Evolutionary conservation across 2,797 vertebrate species (phyloP).

Genomic region (Sphaeramia orbicularis): DNA sequence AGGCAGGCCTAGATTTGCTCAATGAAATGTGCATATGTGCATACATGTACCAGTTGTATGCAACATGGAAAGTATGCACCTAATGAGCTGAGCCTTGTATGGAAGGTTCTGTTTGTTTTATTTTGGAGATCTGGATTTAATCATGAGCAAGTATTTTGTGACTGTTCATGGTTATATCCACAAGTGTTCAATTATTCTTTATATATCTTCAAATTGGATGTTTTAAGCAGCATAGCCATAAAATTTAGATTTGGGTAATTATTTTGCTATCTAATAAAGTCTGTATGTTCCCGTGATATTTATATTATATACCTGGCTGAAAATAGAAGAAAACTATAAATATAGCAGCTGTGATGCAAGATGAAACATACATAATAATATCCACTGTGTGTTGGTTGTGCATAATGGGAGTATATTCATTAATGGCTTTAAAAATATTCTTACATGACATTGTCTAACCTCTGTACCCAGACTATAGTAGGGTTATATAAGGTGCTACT

Average conservation of each 20-base stretch:
- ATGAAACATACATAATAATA: background rate
- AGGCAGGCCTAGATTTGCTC: constrained; percentile 2
- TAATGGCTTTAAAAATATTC: background rate
- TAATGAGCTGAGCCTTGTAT: too few species aligned
- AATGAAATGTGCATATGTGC: background rate
- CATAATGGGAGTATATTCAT: too few species aligned
- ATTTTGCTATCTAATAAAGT: background rate
- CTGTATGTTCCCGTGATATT: background rate
- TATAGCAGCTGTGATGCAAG: background rate
- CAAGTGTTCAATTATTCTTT: too few species aligned
- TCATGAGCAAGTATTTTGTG: too few species aligned
- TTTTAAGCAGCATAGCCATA: too few species aligned
- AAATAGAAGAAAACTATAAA: background rate
- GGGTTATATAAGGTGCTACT: constrained; percentile 39
- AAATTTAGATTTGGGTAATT: too few species aligned
- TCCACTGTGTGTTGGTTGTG: background rate
- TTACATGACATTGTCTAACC: background rate
- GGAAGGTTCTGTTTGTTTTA: too few species aligned
- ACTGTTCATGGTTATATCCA: too few species aligned
- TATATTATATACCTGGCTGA: background rate
- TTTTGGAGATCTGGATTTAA: too few species aligned
- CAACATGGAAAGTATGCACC: background rate
- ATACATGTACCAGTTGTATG: background rate
- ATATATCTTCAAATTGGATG: too few species aligned
- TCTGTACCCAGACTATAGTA: constrained; percentile 33